Evolutionary conservation across 2,797 vertebrate species (phyloP).

Genomic region (Calcarius lapponicus): DNA sequence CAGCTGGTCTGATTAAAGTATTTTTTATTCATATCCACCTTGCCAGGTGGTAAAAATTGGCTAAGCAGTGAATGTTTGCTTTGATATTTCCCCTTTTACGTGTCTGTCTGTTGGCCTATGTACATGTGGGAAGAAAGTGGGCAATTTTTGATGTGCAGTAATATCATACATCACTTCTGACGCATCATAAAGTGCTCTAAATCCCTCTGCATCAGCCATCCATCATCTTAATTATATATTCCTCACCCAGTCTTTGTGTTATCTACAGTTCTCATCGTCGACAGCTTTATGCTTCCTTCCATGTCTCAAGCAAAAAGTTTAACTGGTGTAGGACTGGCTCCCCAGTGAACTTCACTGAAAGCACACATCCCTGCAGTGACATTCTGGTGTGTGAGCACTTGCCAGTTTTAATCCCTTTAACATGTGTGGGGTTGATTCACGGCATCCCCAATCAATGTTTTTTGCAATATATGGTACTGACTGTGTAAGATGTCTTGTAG

Average conservation of each 20-base stretch:
- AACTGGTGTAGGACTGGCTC: neutral
- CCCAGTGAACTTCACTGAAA: neutral
- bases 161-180: neutral
- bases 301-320: neutral
- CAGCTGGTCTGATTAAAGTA: neutral
- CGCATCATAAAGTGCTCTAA: neutral
- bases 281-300: conserved; percentile 10
- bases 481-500: neutral
- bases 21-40: neutral
- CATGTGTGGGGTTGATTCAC: neutral
- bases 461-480: conserved; percentile 38
- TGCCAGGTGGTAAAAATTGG: neutral
- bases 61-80: neutral
- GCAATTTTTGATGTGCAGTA: neutral
- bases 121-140: neutral
- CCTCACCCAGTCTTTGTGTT: neutral
- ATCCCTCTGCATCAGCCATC: neutral
- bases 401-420: conserved; percentile 21
- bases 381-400: neutral
- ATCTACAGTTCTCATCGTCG: neutral
- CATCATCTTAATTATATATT: conserved; percentile 15
- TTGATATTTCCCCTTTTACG: neutral
- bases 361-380: neutral
- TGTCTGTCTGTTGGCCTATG: neutral
- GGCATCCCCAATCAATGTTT: neutral